Evolutionary conservation across 2,797 vertebrate species (phyloP).

Genomic region (Acridotheres tristis): DNA sequence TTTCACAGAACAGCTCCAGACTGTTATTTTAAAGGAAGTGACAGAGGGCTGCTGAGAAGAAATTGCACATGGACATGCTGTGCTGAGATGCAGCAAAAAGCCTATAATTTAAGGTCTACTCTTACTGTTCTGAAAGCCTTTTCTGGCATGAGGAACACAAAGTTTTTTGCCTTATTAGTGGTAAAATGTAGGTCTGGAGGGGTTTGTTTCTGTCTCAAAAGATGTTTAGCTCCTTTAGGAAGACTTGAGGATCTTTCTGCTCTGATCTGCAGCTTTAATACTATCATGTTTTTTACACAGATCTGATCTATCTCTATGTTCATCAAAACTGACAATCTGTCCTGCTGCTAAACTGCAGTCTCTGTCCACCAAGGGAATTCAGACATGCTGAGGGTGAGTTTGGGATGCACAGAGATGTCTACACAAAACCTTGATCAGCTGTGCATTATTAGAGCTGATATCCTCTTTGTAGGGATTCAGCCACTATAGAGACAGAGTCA

Average conservation of each 20-base stretch:
- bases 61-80: conserved; percentile 26
- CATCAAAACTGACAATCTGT: neutral
- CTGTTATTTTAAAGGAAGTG: conserved; percentile 36
- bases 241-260: neutral
- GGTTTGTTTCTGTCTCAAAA: neutral
- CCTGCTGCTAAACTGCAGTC: neutral
- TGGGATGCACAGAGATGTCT: neutral
- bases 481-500: neutral
- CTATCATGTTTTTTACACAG: neutral
- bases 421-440: neutral
- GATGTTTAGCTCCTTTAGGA: neutral
- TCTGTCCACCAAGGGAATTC: neutral
- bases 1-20: conserved; percentile 10
- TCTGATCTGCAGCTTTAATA: neutral
- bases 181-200: neutral
- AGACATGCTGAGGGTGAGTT: neutral
- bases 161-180: neutral
- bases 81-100: conserved; percentile 42
- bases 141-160: neutral
- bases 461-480: neutral
- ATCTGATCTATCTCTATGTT: neutral
- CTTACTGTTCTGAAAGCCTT: conserved; percentile 18
- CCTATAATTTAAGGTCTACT: conserved; percentile 52
- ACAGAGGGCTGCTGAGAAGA: neutral
- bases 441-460: neutral